These are phyloP conservation scores for Tetranychus piercei DNA, from an alignment of 2,888 invertebrate genomes.

Conservation along the genomic window DNA sequence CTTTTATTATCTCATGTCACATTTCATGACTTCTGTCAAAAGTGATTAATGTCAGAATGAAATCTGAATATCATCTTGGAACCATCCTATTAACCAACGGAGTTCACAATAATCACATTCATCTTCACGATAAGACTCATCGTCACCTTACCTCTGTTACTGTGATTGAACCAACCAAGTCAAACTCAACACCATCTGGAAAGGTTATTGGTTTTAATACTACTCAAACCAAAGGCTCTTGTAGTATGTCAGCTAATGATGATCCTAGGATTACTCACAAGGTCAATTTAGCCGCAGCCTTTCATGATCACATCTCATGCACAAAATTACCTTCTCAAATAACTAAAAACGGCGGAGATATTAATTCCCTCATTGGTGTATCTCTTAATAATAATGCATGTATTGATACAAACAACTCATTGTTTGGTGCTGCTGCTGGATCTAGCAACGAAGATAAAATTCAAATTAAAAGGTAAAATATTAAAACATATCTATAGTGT, in stretches of 20 bases:
- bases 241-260: slow-evolving; percentile 6
- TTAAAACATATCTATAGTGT: background rate
- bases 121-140: background rate
- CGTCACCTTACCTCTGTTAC: background rate
- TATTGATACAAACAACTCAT: slow-evolving; percentile 9
- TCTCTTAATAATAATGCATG: slow-evolving; percentile 3
- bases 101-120: background rate
- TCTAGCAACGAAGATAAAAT: slow-evolving; percentile 7
- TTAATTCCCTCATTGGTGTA: background rate
- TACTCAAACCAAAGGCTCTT: background rate
- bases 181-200: background rate
- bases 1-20: background rate
- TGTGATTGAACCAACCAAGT: background rate
- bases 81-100: background rate
- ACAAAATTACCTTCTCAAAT: slow-evolving; percentile 24
- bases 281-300: slow-evolving; percentile 26
- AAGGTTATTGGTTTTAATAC: background rate
- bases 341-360: slow-evolving; percentile 1
- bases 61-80: background rate
- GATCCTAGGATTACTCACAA: slow-evolving; percentile 13
- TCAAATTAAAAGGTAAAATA: background rate
- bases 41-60: background rate
- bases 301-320: slow-evolving; percentile 28
- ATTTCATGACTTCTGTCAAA: background rate
- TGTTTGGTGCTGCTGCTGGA: background rate